Evolutionary conservation across 1,140 invertebrate species (phyloP).

Genomic region (Telenomus remus): DNA sequence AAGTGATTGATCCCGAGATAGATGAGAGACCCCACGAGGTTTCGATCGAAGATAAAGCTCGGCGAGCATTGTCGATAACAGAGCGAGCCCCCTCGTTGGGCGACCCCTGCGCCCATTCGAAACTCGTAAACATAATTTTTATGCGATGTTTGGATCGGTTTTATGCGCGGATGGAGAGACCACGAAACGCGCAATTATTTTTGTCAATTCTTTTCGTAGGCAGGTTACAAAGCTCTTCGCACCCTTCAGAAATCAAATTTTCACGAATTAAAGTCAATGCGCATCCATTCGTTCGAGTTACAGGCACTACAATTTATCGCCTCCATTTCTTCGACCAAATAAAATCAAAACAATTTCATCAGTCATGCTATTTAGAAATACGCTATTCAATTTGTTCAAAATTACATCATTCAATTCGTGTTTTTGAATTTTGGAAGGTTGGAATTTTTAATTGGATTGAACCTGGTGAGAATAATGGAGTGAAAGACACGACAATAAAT

Average conservation of each 20-base stretch:
- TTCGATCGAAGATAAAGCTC: conserved; percentile 17
- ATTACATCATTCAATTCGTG: too few species aligned
- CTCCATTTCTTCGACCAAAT: too few species aligned
- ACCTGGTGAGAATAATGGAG: too few species aligned
- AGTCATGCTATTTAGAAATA: too few species aligned
- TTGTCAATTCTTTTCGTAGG: conserved; percentile 25
- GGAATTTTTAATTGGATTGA: conserved; percentile 2
- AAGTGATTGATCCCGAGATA: conserved; percentile 32
- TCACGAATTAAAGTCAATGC: too few species aligned
- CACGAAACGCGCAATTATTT: conserved; percentile 72
- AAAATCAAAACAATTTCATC: too few species aligned
- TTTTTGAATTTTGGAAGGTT: neutral
- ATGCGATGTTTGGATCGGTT: conserved; percentile 72
- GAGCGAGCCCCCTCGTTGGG: conserved; percentile 10
- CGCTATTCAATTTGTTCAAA: too few species aligned
- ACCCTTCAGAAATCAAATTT: conserved; percentile 32
- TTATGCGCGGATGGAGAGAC: conserved; percentile 69
- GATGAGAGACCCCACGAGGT: conserved; percentile 16
- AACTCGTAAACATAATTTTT: conserved; percentile 75
- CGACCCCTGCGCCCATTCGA: conserved; percentile 61
- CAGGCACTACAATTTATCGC: too few species aligned
- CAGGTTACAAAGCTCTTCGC: conserved; percentile 34
- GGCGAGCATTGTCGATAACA: conserved; percentile 21
- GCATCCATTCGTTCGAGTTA: too few species aligned
- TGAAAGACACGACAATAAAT: conserved; percentile 17